Base-by-base conservation (phyloP, 2,888 invertebrate species). In the Dorcus hopei region DNA sequence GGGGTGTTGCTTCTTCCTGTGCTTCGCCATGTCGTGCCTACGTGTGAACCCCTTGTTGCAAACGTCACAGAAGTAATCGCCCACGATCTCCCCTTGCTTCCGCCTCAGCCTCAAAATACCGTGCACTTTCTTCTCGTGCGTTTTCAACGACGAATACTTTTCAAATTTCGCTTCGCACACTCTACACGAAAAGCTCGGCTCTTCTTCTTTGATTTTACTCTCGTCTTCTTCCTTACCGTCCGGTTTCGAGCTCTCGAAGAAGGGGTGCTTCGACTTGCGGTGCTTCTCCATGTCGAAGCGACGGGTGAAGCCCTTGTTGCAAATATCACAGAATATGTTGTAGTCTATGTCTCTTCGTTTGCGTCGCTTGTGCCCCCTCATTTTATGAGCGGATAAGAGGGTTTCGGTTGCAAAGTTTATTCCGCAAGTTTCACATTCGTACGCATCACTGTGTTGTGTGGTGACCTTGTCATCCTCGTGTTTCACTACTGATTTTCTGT, bases 1-100 rank as follows among this genome's bases (percentile, higher is more conserved):
- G 2, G 67, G 67, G 57, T 76, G 75, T 62, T 72, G 69, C 4
- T 57, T 58, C 54, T 61, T 63, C 14, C 68, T 65, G 57, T 78
- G 78, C 63, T 73, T 74, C 45, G 70, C 63, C 74, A 77, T 73
- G 57, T 77, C 77, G 58, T 68, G 71, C 59, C 75, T 76, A 54
- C 76, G 68, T 3, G 76, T 74, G 61, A 75, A 78, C 23, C 72
- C 72, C 62, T 73, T 75, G 1, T 64, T 52, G 55, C 78, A 78
- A 6, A 68, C 50, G 6, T 73, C 67, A 63, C 78, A 79, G 43
- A 66, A 72, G 57, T 72, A 72, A 38, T 64, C 55, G 2, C 69
- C 65, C 11, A 62, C 61, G 26, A 75, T 72, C 53, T 77, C 74
- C n/a, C 45, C 59, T 48, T 71, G 70, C 63, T 69, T 74, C 19